Conservation (phyloP, 92 coral and sea anemone genomes). For the Epizoanthus ramosus region DNA sequence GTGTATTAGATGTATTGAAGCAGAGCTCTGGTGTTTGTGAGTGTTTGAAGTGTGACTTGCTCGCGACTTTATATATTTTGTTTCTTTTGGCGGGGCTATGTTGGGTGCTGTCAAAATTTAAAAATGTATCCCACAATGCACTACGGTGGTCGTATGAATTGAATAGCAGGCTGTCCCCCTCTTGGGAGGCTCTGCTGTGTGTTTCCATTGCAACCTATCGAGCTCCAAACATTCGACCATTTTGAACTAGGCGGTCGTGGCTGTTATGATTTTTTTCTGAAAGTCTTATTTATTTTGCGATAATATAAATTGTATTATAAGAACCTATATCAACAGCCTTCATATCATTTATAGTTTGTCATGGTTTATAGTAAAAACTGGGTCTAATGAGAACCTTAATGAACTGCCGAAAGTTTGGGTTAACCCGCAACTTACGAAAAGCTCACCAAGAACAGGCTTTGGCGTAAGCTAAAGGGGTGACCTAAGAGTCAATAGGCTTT, state of each 20-base stretch:
- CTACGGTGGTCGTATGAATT: constrained; percentile 28
- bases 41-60: constrained; percentile 28
- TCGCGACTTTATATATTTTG: constrained; percentile 26
- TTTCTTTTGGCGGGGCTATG: constrained; percentile 29
- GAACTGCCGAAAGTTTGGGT: constrained; percentile 29
- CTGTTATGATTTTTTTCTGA: constrained; percentile 25
- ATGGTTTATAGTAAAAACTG: constrained; percentile 25
- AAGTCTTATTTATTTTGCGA: constrained; percentile 25
- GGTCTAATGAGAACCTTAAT: constrained; percentile 27
- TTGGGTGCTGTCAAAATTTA: constrained; percentile 27
- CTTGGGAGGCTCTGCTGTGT: constrained; percentile 30
- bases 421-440: constrained; percentile 27
- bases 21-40: constrained; percentile 29
- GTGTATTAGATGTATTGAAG: constrained; percentile 26
- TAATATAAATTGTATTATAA: constrained; percentile 22
- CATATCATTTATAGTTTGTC: constrained; percentile 25
- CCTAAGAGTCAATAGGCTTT: constrained; percentile 43
- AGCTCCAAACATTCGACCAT: constrained; percentile 28
- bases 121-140: constrained; percentile 27
- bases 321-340: constrained; percentile 27
- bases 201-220: constrained; percentile 25
- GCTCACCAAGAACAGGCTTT: constrained; percentile 29
- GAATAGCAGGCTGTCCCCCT: constrained; percentile 30
- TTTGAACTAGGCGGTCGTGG: constrained; percentile 29
- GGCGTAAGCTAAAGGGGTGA: constrained; percentile 40